Conservation (phyloP, 1,140 invertebrate species). For the Arion vulgaris region DNA sequence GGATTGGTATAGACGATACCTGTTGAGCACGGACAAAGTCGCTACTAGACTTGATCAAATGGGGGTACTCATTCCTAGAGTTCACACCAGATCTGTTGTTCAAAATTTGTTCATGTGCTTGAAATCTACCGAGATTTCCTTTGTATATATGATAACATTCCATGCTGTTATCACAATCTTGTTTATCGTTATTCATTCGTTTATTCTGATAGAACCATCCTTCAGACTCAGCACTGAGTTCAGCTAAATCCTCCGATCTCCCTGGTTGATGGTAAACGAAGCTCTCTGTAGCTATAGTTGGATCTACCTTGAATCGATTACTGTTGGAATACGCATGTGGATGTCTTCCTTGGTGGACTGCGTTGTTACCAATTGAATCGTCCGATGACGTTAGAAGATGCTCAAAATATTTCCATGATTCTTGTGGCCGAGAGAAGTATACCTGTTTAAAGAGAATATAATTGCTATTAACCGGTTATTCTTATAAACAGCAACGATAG, state of each 20-base stretch:
- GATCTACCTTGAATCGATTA: not conserved
- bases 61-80: not conserved
- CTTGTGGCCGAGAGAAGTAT: constrained; percentile 10
- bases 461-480: too few relatives aligned
- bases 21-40: not conserved
- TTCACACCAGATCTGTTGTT: too few relatives aligned
- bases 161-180: not conserved
- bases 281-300: not conserved
- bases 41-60: not conserved
- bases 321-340: not conserved
- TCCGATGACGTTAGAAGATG: constrained; percentile 6
- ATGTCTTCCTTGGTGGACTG: too few relatives aligned
- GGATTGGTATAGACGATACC: constrained; percentile 8
- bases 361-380: not conserved
- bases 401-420: not conserved
- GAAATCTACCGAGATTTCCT: not conserved
- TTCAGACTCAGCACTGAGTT: not conserved
- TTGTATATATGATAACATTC: constrained; percentile 18
- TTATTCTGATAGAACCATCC: not conserved
- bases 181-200: not conserved
- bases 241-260: not conserved
- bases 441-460: constrained; percentile 10
- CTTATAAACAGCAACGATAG: too few relatives aligned
- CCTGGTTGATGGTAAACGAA: constrained; percentile 5
- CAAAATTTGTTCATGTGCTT: not conserved